Evolutionary conservation across 1,140 invertebrate species (phyloP).

Genomic region (Drosophila ercepeae): DNA sequence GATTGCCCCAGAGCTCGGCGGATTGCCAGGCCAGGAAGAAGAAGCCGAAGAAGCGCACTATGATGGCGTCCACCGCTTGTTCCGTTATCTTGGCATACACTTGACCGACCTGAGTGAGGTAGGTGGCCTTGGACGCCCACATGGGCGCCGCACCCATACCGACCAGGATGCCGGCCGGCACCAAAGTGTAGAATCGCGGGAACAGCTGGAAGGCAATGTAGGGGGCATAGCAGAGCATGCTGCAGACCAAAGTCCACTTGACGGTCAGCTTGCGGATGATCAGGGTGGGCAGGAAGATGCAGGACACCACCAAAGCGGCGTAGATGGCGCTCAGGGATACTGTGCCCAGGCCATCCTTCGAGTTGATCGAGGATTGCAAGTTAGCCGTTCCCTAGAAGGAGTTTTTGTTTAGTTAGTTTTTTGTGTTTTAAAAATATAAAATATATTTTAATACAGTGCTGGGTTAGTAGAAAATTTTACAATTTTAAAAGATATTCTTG

Average conservation of each 20-base stretch:
- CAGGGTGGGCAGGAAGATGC: slow-evolving; percentile 96
- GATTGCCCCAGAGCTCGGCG: slow-evolving; percentile 97
- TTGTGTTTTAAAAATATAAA: too few species aligned
- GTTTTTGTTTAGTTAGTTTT: too few species aligned
- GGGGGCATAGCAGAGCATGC: slow-evolving; percentile 95
- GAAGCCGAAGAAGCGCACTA: slow-evolving; percentile 98
- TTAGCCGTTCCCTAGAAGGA: slow-evolving; percentile 91
- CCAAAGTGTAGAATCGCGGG: slow-evolving; percentile 93
- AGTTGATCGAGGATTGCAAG: slow-evolving; percentile 94
- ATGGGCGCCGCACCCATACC: slow-evolving; percentile 97
- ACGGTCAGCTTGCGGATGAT: slow-evolving; percentile 95
- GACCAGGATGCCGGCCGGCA: slow-evolving; percentile 95
- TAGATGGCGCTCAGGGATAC: slow-evolving; percentile 94
- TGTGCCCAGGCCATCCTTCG: slow-evolving; percentile 92
- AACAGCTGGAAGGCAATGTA: slow-evolving; percentile 98
- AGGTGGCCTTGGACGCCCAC: slow-evolving; percentile 98
- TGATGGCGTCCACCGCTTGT: slow-evolving; percentile 93
- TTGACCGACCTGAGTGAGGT: slow-evolving; percentile 95
- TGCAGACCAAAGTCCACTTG: slow-evolving; percentile 96
- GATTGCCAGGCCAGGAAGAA: slow-evolving; percentile 99
- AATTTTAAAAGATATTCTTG: too few species aligned
- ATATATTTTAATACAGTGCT: too few species aligned
- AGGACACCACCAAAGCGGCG: slow-evolving; percentile 94
- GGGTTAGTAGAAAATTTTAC: too few species aligned
- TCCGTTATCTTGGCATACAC: slow-evolving; percentile 95